phyloP scores from a whole-genome alignment of 2,113 vertebrate genomes.

The Oceanites oceanicus region DNA sequence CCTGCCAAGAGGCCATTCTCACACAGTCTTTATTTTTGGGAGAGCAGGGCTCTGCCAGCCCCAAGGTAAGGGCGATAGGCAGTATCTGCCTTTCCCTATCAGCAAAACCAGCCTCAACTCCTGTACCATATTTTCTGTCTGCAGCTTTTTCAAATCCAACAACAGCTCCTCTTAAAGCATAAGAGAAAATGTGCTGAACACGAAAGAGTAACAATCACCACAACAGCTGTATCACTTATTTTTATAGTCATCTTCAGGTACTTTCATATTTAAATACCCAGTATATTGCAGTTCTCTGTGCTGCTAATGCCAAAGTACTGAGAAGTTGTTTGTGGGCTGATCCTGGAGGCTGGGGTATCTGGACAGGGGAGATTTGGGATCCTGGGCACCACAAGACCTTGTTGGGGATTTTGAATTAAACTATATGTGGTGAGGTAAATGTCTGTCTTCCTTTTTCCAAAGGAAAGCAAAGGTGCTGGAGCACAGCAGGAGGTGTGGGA shows the following conservation, averaged over 20 bases:
- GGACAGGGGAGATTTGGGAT: background rate
- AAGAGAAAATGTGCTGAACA: background rate
- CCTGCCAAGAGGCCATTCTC: background rate
- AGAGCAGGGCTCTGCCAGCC: background rate
- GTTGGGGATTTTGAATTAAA: background rate
- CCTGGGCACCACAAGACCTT: background rate
- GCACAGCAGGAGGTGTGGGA: background rate
- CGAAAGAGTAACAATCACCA: background rate
- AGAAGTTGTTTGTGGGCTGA: background rate
- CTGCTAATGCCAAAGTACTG: background rate
- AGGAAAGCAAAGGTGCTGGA: background rate
- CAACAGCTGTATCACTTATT: background rate
- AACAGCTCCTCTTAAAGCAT: background rate
- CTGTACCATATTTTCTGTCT: background rate
- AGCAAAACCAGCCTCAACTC: background rate
- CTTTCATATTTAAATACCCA: background rate
- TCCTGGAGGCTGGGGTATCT: background rate
- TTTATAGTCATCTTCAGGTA: background rate
- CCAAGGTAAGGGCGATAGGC: background rate
- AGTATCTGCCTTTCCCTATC: background rate
- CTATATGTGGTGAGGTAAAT: background rate
- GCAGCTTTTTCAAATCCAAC: background rate
- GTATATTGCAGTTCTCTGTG: background rate
- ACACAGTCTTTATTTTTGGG: background rate
- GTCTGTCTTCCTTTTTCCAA: background rate